Evolutionary conservation across 2,888 invertebrate species (phyloP).

Genomic region (Myathropa florea): DNA sequence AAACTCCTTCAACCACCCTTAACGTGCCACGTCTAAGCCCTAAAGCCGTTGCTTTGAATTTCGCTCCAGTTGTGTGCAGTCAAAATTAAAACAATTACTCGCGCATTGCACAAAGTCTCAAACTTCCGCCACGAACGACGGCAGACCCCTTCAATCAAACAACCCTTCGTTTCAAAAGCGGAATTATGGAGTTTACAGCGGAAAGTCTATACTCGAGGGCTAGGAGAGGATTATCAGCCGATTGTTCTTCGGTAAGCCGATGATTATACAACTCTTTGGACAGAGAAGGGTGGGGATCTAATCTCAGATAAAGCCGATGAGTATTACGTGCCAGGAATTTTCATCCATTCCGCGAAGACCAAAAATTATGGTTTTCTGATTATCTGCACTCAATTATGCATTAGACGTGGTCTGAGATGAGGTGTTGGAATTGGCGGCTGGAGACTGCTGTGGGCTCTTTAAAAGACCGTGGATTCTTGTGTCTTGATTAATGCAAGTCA

Average conservation of each 20-base stretch:
- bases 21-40: not conserved
- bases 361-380: not conserved
- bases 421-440: too few relatives aligned
- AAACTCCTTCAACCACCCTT: not conserved
- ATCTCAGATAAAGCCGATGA: not conserved
- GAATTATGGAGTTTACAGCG: not conserved
- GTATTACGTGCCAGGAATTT: not conserved
- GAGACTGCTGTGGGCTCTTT: not conserved
- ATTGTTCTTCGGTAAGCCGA: not conserved
- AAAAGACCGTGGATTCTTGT: too few relatives aligned
- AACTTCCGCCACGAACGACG: not conserved
- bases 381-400: not conserved
- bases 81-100: not conserved
- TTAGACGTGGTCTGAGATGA: not conserved
- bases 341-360: not conserved
- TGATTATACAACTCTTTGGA: not conserved
- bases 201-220: not conserved
- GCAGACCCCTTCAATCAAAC: not conserved
- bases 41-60: not conserved
- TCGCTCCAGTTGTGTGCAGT: not conserved
- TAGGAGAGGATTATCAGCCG: not conserved
- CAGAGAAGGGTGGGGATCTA: not conserved
- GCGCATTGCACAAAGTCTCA: not conserved
- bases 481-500: too few relatives aligned
- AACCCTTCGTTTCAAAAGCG: not conserved